These are phyloP conservation scores for Torymus auratus DNA, from an alignment of 2,888 invertebrate genomes.

Conservation along the genomic window DNA sequence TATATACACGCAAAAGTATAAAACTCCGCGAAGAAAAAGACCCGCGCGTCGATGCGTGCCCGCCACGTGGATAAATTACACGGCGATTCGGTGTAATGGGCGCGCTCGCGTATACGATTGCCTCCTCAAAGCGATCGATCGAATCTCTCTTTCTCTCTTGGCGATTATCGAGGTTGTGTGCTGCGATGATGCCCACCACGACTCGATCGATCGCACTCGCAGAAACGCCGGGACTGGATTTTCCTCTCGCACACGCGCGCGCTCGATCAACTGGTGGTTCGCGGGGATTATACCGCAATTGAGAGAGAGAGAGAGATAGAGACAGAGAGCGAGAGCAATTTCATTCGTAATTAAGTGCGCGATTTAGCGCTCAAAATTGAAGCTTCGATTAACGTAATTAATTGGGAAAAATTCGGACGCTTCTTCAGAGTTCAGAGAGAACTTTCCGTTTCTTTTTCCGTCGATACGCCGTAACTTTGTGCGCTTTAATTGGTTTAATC, in stretches of 20 bases:
- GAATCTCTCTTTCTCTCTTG: no score
- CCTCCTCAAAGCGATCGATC: no score
- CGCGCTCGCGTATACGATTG: background rate
- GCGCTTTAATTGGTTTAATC: conserved; percentile 13
- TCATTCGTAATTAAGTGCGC: conserved; percentile 22
- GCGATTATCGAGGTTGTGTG: no score
- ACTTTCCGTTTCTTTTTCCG: background rate
- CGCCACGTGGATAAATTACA: conserved; percentile 12
- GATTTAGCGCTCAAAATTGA: conserved; percentile 15
- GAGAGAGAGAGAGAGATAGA: no score
- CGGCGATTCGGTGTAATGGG: conserved; percentile 23
- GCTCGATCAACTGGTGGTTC: conserved; percentile 35
- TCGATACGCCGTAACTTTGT: background rate
- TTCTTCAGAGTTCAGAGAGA: conserved; percentile 1
- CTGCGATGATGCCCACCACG: background rate
- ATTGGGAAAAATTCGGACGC: background rate
- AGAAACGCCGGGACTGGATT: conserved; percentile 1
- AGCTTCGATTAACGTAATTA: conserved; percentile 35
- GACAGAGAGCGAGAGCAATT: conserved; percentile 9
- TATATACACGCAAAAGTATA: no score
- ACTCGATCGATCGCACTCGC: background rate
- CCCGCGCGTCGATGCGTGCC: no score
- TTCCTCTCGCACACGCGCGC: background rate
- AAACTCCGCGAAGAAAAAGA: no score
- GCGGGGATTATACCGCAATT: background rate